Evolutionary conservation across 2,113 vertebrate genomes (phyloP).

Genomic region (Trachemys scripta): DNA sequence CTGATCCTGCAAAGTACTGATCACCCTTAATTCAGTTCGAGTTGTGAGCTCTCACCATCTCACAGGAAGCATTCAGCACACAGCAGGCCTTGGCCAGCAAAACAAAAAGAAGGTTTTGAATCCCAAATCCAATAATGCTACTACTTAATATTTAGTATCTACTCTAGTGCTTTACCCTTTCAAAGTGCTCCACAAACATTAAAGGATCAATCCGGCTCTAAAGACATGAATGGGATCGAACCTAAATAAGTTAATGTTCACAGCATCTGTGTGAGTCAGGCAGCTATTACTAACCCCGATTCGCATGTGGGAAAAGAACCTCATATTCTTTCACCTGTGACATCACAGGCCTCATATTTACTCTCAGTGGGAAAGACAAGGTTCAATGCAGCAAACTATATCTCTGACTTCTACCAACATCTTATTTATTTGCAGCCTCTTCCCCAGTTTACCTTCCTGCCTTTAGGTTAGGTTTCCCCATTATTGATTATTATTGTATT

Average conservation of each 20-base stretch:
- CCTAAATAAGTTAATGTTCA: background rate
- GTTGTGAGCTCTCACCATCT: background rate
- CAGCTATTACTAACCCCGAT: background rate
- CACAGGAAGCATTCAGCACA: background rate
- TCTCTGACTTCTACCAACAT: background rate
- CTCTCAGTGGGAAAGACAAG: background rate
- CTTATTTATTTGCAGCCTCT: background rate
- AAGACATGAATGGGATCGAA: background rate
- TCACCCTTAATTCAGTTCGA: background rate
- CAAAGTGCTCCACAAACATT: background rate
- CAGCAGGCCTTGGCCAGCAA: background rate
- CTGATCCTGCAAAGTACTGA: background rate
- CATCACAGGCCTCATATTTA: background rate
- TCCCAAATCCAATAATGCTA: background rate
- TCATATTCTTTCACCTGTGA: background rate
- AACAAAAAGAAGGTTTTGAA: accelerated
- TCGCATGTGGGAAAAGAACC: background rate
- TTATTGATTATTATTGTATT: background rate
- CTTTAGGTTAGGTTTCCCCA: background rate
- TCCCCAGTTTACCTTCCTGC: background rate
- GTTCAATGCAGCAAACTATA: background rate
- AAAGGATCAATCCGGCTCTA: background rate
- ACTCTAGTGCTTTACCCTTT: background rate
- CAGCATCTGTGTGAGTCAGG: background rate
- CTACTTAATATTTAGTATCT: background rate